Conservation (phyloP, 2,113 vertebrate genomes). For the Scopus umbretta region DNA sequence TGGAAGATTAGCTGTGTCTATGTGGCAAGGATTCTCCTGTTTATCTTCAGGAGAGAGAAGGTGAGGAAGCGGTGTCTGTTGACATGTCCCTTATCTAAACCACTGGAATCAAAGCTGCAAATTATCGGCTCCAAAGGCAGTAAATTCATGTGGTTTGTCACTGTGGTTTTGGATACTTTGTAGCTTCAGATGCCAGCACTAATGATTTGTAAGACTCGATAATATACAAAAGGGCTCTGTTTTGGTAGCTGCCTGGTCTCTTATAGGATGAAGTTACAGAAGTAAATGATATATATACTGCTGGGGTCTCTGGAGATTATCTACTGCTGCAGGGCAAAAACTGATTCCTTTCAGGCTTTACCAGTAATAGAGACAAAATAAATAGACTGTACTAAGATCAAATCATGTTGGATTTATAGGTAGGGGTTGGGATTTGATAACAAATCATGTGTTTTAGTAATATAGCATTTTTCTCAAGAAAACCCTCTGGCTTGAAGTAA, state of each 20-base stretch:
- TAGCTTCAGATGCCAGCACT: neutral
- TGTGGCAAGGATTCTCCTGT: rapidly evolving
- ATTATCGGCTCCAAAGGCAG: neutral
- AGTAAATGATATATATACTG: neutral
- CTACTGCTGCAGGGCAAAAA: neutral
- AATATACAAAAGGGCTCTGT: neutral
- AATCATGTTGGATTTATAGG: neutral
- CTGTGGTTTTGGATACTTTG: neutral
- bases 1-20: neutral
- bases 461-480: neutral
- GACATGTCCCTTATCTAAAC: neutral
- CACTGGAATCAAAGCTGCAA: neutral
- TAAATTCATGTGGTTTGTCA: neutral
- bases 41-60: neutral
- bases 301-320: neutral
- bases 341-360: neutral
- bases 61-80: neutral
- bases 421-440: neutral
- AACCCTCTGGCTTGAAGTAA: neutral
- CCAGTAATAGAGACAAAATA: neutral
- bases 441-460: neutral
- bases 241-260: neutral
- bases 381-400: neutral
- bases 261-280: neutral
- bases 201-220: neutral